phyloP scores from a whole-genome alignment of 2,888 invertebrate species.

The Napeogenes inachia region DNA sequence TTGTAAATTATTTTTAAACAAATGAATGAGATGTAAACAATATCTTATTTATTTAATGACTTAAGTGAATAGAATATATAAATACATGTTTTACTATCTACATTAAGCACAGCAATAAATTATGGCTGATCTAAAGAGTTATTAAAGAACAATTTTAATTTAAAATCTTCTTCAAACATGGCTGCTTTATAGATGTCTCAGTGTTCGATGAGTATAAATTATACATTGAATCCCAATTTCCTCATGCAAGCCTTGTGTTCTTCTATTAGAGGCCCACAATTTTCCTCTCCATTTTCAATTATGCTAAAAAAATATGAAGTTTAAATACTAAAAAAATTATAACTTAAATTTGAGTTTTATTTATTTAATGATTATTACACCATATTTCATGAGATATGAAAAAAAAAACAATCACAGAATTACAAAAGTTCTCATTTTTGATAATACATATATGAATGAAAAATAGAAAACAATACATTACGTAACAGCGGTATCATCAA shows the following conservation, averaged over 20 bases:
- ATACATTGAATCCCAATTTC: slow-evolving; percentile 96
- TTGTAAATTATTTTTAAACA: no score
- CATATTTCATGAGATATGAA: not conserved
- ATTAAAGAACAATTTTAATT: no score
- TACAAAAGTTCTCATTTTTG: no score
- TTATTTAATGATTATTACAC: not conserved
- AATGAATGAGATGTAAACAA: no score
- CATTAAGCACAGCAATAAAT: no score
- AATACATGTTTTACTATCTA: no score
- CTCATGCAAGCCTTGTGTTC: slow-evolving; percentile 98
- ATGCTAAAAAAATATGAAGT: slow-evolving; percentile 81
- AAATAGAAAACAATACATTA: slow-evolving; percentile 47
- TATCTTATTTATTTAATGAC: no score
- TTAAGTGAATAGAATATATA: no score
- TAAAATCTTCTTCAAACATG: not conserved
- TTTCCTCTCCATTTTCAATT: slow-evolving; percentile 92
- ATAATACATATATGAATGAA: not conserved
- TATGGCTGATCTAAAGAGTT: no score
- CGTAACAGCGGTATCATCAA: slow-evolving; percentile 65
- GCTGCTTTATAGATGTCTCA: not conserved
- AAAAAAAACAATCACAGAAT: no score
- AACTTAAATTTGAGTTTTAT: no score
- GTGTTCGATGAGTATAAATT: slow-evolving; percentile 44
- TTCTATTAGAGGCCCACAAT: slow-evolving; percentile 93
- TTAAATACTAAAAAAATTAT: no score